Conservation (phyloP, 2,888 invertebrate genomes). For the Pyrrhia umbra region DNA sequence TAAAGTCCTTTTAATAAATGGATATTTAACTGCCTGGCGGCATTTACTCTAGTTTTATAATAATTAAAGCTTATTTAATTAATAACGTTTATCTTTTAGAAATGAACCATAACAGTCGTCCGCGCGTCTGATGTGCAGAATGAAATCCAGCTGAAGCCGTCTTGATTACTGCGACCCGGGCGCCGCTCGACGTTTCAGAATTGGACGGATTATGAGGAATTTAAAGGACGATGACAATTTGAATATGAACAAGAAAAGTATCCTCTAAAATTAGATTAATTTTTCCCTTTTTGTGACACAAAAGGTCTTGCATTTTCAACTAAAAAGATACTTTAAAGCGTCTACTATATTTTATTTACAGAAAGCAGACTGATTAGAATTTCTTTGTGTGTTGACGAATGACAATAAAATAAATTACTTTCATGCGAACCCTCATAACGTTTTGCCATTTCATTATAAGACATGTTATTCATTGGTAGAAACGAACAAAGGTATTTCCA, state of each 20-base stretch:
- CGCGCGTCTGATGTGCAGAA: slow-evolving; percentile 78
- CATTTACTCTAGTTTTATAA: slow-evolving; percentile 43
- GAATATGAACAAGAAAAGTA: slow-evolving; percentile 86
- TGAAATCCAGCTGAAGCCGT: slow-evolving; percentile 87
- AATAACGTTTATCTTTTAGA: slow-evolving; percentile 66
- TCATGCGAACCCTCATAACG: slow-evolving; percentile 52
- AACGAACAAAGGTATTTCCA: slow-evolving; percentile 47
- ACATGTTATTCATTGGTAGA: slow-evolving; percentile 34
- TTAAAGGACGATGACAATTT: slow-evolving; percentile 89
- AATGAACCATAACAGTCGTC: slow-evolving; percentile 73
- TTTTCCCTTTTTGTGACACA: slow-evolving; percentile 67
- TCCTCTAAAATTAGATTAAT: slow-evolving; percentile 81
- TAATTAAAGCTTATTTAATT: slow-evolving; percentile 60
- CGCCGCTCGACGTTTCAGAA: slow-evolving; percentile 84
- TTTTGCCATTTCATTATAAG: slow-evolving; percentile 33
- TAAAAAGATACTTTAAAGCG: slow-evolving; percentile 61
- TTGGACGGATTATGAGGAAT: slow-evolving; percentile 90
- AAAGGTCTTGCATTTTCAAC: slow-evolving; percentile 61
- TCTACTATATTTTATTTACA: slow-evolving; percentile 56
- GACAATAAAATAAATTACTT: slow-evolving; percentile 66
- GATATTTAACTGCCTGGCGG: slow-evolving; percentile 30
- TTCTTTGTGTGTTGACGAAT: slow-evolving; percentile 76
- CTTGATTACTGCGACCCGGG: slow-evolving; percentile 87
- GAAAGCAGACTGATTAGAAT: slow-evolving; percentile 70
- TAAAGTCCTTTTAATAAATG: slow-evolving; percentile 50